Percentiles rank a stretch among this genome's conserved stretches.
Evolutionary conservation across 2,888 invertebrate species (phyloP).

Genomic region (Chironomus riparius): DNA sequence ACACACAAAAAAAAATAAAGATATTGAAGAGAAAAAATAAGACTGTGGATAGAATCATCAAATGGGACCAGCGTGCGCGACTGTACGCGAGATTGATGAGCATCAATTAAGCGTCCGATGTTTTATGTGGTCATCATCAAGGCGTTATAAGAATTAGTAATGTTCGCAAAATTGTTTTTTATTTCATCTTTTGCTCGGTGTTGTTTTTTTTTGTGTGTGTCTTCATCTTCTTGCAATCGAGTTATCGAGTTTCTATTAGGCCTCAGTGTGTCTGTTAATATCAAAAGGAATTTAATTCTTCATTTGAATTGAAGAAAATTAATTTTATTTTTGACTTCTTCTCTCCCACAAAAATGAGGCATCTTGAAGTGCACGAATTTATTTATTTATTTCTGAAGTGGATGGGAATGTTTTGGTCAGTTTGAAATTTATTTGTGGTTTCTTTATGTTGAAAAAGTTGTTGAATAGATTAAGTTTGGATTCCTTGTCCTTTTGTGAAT

Average conservation of each 20-base stretch:
- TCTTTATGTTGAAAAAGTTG: neutral
- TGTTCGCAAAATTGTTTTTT: neutral
- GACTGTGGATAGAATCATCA: neutral
- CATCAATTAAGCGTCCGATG: neutral
- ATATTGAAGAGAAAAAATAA: neutral
- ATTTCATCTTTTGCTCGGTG: too few relatives aligned
- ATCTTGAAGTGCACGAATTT: too few relatives aligned
- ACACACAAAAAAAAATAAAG: neutral
- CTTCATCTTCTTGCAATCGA: neutral
- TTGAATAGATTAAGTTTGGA: neutral
- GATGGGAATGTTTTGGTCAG: too few relatives aligned
- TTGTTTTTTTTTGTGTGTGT: too few relatives aligned
- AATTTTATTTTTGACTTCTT: too few relatives aligned
- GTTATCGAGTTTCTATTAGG: neutral
- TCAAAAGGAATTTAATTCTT: too few relatives aligned
- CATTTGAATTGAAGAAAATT: too few relatives aligned
- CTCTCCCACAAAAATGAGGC: too few relatives aligned
- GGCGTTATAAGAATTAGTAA: neutral
- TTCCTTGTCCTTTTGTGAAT: too few relatives aligned
- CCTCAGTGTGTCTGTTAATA: neutral
- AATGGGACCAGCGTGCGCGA: neutral
- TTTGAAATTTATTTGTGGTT: neutral
- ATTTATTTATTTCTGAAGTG: too few relatives aligned
- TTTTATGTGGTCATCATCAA: neutral
- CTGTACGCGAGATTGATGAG: neutral